Evolutionary conservation across 2,888 invertebrate species (phyloP), one percentile per base, ranked within the genome.

Genomic region (Pomacea canaliculata): DNA sequence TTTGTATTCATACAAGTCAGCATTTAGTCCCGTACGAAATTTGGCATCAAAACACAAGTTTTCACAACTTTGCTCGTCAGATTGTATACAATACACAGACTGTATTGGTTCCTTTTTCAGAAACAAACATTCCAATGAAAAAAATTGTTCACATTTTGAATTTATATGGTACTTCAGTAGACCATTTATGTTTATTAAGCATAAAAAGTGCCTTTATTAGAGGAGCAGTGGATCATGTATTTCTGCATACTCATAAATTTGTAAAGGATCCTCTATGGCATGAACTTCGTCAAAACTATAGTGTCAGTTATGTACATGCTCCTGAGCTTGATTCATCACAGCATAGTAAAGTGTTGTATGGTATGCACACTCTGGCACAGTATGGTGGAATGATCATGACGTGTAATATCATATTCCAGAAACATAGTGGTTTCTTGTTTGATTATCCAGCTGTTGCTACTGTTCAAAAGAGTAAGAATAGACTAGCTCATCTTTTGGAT

Each of bases 201-300:
- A 73, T 82, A n/a, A 71, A 77, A 46, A 82, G 82, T 76, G 78
- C 79, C 48, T 76, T 77, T 48, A 19, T 77, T 16, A 68, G 46
- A 16, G 80, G 77, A 7, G 56, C 67, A 66, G 71, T 71, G 62
- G 63, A 78, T 18, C 68, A 68, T 27, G 80, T 80, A 5, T 80
- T 70, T 77, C 48, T 82, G 12, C 82, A 82, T 71, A 78, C 71
- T 9, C 49, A 71, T n/a, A 46, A 66, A 19, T 63, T 72, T 10
- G 51, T 76, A 9, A 23, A 37, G 19, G 78, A 79, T 18, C 19
- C 23, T 18, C 71, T 77, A 18, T 82, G 80, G 79, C 67, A 78
- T n/a, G 63, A 62, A 13, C 73, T 80, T 10, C 27, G n/a, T 12
- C 23, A 56, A 7, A 27, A 69, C 37, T 56, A 76, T 60, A 16